phyloP scores from a whole-genome alignment of 2,797 vertebrate species.

The Smutsia temminckii region DNA sequence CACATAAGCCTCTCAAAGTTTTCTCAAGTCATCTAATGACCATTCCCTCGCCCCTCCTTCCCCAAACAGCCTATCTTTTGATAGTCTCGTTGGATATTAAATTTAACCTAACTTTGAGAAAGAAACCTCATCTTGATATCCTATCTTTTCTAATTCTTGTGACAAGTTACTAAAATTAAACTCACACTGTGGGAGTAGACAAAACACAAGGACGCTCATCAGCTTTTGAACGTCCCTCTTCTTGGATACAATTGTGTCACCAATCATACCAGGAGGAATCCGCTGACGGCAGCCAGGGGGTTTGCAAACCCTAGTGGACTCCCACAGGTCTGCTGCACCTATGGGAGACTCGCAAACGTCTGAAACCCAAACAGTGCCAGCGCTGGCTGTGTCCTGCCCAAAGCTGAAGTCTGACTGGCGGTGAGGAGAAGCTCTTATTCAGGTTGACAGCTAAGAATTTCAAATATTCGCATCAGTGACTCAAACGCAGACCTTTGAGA shows the following conservation, averaged over 20 bases:
- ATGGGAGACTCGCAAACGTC: background rate
- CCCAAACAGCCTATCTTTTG: background rate
- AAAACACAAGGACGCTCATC: background rate
- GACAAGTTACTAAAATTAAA: background rate
- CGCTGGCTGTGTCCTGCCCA: background rate
- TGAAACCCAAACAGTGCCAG: too few species aligned
- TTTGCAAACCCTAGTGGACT: background rate
- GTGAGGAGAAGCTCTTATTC: background rate
- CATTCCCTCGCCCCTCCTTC: background rate
- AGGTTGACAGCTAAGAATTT: background rate
- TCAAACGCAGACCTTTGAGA: background rate
- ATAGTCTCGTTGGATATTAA: background rate
- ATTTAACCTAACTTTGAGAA: background rate
- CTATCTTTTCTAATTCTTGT: background rate
- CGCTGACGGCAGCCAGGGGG: fast-evolving
- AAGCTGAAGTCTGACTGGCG: background rate
- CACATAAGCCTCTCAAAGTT: background rate
- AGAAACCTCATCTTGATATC: background rate
- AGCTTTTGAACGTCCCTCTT: background rate
- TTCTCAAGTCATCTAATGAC: background rate
- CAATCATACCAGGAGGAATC: background rate
- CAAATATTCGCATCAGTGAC: background rate
- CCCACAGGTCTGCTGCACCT: background rate
- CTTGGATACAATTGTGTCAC: too few species aligned
- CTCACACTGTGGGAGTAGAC: background rate